Base-by-base conservation (phyloP, 2,888 invertebrate genomes). In the Drosophila greeni region DNA sequence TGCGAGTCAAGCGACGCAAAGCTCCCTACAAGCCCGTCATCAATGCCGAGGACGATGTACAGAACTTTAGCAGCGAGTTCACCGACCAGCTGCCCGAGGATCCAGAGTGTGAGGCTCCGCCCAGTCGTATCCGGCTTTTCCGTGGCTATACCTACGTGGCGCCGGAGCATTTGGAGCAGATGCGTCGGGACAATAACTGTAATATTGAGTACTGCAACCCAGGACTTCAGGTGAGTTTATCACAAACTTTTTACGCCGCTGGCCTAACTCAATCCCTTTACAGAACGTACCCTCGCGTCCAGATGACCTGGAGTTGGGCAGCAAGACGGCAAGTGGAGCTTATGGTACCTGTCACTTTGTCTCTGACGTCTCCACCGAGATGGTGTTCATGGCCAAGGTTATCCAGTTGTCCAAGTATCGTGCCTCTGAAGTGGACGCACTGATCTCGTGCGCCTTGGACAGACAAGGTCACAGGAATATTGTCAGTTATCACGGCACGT, bases 11-110 rank as follows among this genome's bases (percentile, higher is more conserved):
- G 84, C 92, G 93, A 76, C 91, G 97, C 60, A 89, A 92, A 14
- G 96, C 98, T 0, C 98, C 98, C 2, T 97, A 98, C 90, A 93
- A 94, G 74, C 99, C 98, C n/a, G 91, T 92, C 60, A 94, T 98
- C 55, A 90, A 91, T 72, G 92, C 94, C 88, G 97, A 97, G 88
- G 91, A 96, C 69, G 98, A 99, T 89, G 96, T 97, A 14, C 95
- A 96, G 86, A 98, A 99, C 91, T 99, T 99, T 89, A 95, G 97
- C 43, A 96, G 96, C 73, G 98, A 99, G 90, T 99, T 99, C 90
- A 99, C 98, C 0, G 93, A 93, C 82, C 95, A 97, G 93, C 92
- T 93, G 52, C 95, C 97, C 8, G 94, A 95, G 0, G 97, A 98
- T 89, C 97, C 97, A 6, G 97, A 97, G 0, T 96, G 96, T 18